Conservation (phyloP, 2,888 invertebrate species). For the Zaprionus lineosus region DNA sequence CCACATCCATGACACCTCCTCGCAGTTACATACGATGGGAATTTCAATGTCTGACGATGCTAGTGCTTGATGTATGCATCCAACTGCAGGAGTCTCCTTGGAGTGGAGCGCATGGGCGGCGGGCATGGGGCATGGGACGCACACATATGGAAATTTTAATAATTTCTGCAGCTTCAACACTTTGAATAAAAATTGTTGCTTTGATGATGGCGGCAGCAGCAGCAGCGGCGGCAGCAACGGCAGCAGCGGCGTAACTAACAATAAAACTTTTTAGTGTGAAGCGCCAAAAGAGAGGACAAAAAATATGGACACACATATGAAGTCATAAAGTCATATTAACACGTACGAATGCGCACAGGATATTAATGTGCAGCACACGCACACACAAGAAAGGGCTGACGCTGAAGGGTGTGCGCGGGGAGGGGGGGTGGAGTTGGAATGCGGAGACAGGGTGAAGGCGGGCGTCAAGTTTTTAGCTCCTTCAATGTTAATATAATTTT, state of each 20-base stretch:
- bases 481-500: conserved; percentile 71
- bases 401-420: too few relatives aligned
- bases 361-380: conserved; percentile 72
- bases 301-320: conserved; percentile 76
- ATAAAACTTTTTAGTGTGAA: conserved; percentile 74
- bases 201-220: conserved; percentile 55
- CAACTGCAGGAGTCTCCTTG: neutral
- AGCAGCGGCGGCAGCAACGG: conserved; percentile 18
- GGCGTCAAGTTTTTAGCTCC: conserved; percentile 42
- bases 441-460: too few relatives aligned
- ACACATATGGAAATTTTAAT: conserved; percentile 62
- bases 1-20: conserved; percentile 24
- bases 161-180: conserved; percentile 74
- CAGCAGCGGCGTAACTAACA: conserved; percentile 64
- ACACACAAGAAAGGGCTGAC: too few relatives aligned
- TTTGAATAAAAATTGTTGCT: conserved; percentile 78
- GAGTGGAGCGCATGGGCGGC: neutral
- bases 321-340: conserved; percentile 83
- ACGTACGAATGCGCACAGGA: conserved; percentile 82
- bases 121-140: neutral
- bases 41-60: conserved; percentile 45
- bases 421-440: too few relatives aligned
- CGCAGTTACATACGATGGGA: conserved; percentile 39
- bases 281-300: conserved; percentile 62
- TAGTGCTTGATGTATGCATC: conserved; percentile 32